Evolutionary conservation across 2,888 invertebrate genomes (phyloP), one percentile per base, ranked within the genome.

Genomic region (Archips crataeganus): DNA sequence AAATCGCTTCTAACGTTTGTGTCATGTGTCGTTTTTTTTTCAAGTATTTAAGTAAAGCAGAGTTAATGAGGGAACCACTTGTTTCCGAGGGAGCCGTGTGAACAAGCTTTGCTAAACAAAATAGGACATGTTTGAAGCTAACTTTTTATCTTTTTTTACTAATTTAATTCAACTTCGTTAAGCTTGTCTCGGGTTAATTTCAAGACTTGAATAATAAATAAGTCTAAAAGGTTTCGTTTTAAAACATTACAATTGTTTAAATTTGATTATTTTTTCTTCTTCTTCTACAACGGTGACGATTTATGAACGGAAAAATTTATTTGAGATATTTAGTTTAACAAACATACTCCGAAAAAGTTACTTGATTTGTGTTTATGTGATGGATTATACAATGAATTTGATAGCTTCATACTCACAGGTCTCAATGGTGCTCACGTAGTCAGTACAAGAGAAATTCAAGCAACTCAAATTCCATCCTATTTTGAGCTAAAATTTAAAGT

Each of bases 21-120:
- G 42, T 1, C 10, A 34, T 59, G 11, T 66, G 60, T 49, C 45
- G 68, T 69, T 69, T 39, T 51, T 10, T 13, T 47, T 39, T 1
- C 23, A n/a, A 15, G 34, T 49, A 32, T 51, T 57, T 9, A 45
- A 54, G 72, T 57, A 63, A 73, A 68, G 68, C 67, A 45, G 62
- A 65, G 74, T 65, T 74, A 74, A 74, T 74, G 74, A 74, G 74
- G 69, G 74, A 60, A 65, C 59, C 64, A 74, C 74, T 74, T 70
- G 72, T 36, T 54, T 23, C 47, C 45, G 9, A 36, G 65, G 62
- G 65, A 51, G 34, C 60, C 67, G 72, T 15, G 73, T 59, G 73
- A 59, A 73, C 63, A 64, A 73, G 73, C 73, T 64, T 59, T 64
- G 64, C 57, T 57, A 69, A 68, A 69, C 67, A 49, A 73, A 69